phyloP scores from a whole-genome alignment of 2,113 vertebrate genomes.

The Vanacampus margaritifer region DNA sequence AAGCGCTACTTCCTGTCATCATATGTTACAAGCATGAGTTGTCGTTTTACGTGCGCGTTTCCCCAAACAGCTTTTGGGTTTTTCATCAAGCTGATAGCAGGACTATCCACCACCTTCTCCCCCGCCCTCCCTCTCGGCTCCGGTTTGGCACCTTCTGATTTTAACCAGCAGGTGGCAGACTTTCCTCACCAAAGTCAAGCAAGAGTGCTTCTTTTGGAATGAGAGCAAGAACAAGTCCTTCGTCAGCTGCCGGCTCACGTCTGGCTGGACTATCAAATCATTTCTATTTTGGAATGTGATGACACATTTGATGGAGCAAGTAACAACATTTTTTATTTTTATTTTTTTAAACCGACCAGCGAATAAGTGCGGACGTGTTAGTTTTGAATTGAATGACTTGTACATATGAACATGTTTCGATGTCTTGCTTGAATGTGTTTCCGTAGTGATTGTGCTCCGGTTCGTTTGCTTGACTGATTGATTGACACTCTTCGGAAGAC shows the following conservation, averaged over 20 bases:
- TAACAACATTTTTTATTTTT: background rate
- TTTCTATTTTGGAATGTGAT: constrained; percentile 66
- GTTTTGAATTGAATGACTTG: constrained; percentile 66
- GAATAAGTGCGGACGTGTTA: constrained; percentile 28
- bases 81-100: constrained; percentile 19
- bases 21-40: constrained; percentile 29
- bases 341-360: background rate
- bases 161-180: constrained; percentile 56
- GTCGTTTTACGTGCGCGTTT: background rate
- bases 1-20: background rate
- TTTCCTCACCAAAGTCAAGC: constrained; percentile 23
- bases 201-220: constrained; percentile 18
- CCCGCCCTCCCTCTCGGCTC: constrained; percentile 26
- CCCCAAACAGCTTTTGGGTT: constrained; percentile 7
- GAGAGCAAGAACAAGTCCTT: constrained; percentile 26
- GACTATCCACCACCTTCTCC: constrained; percentile 23
- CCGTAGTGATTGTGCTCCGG: constrained; percentile 52
- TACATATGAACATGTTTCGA: constrained; percentile 77
- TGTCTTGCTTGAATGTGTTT: constrained; percentile 79
- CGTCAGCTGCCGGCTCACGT: constrained; percentile 3
- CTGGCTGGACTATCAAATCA: constrained; percentile 18
- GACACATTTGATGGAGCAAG: constrained; percentile 25
- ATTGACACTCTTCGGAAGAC: constrained; percentile 58
- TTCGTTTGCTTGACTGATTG: constrained; percentile 13
- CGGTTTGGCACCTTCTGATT: constrained; percentile 36